Conservation (phyloP, 2,888 invertebrate species). For the Phyllotreta striolata region DNA sequence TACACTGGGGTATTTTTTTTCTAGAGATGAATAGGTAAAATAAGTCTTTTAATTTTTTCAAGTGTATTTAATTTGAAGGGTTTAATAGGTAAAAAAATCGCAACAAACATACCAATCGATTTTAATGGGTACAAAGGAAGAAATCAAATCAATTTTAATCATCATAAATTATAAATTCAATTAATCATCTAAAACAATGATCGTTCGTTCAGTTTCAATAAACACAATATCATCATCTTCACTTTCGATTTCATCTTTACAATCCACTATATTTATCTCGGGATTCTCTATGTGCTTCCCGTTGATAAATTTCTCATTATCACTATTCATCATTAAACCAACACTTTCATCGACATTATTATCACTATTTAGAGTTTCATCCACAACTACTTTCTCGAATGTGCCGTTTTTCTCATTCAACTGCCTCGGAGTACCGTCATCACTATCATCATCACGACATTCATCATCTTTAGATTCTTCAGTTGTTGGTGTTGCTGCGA, state of each 20-base stretch:
- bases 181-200: constrained; percentile 55
- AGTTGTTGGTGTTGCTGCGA: neutral
- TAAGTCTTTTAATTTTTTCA: no score
- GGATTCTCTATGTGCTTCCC: constrained; percentile 31
- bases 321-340: constrained; percentile 1
- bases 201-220: constrained; percentile 45
- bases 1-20: no score
- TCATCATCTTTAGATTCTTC: neutral
- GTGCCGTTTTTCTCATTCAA: constrained; percentile 15
- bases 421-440: constrained; percentile 1
- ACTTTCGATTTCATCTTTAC: constrained; percentile 32
- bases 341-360: constrained; percentile 29
- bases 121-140: no score
- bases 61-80: no score
- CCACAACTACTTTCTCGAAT: constrained; percentile 4
- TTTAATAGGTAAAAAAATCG: no score
- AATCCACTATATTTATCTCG: constrained; percentile 19
- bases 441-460: neutral
- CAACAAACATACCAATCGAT: no score
- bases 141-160: no score
- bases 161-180: no score
- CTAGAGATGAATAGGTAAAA: no score
- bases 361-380: constrained; percentile 15
- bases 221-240: constrained; percentile 51
- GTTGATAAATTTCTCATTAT: constrained; percentile 28